Base-by-base conservation (phyloP, 1,140 invertebrate genomes). In the Chionoecetes opilio region DNA sequence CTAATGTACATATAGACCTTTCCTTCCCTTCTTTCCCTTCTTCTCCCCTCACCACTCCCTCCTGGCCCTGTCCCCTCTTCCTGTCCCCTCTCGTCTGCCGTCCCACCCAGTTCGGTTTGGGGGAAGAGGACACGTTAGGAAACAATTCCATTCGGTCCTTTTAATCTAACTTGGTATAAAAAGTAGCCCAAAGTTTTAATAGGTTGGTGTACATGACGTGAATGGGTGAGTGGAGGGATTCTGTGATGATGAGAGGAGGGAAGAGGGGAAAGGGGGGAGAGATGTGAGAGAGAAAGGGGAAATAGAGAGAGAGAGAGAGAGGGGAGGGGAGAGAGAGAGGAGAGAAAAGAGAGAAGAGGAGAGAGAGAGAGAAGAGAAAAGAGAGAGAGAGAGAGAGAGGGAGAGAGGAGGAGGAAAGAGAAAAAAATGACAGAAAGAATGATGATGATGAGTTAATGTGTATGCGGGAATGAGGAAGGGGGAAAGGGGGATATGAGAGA, bases 81-180 rank as follows among this genome's bases (percentile, higher is more conserved):
- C 41, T 14, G 5, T 14, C n/a, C 41, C 41, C 41, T 46, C 41
- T 14, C 41, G n/a, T 1, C 46, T 53, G 46, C 11, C 46, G 21
- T 53, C 46, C 11, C 6, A 17, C n/a, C 63, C 26, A 26, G n/a
- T 75, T 75, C n/a, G 63, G 63, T 26, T n/a, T n/a, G n/a, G 63
- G n/a, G 21, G 63, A 21, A 75, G 63, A 26, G 3, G n/a, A 75
- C 63, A 75, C 63, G 63, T n/a, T 17, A n/a, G 63, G 63, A 75
- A 75, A 75, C 63, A 75, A 75, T 75, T 75, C 63, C 21, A 75
- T 75, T 75, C 63, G 63, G 63, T 53, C 63, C 63, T 75, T 75
- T 75, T 75, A 75, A 75, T 75, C n/a, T 75, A 75, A 75, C 63
- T 75, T 75, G 63, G 63, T 26, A 75, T 75, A 75, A 75, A 75